phyloP scores from a whole-genome alignment of 2,888 invertebrate species.

The Danaus chrysippus region DNA sequence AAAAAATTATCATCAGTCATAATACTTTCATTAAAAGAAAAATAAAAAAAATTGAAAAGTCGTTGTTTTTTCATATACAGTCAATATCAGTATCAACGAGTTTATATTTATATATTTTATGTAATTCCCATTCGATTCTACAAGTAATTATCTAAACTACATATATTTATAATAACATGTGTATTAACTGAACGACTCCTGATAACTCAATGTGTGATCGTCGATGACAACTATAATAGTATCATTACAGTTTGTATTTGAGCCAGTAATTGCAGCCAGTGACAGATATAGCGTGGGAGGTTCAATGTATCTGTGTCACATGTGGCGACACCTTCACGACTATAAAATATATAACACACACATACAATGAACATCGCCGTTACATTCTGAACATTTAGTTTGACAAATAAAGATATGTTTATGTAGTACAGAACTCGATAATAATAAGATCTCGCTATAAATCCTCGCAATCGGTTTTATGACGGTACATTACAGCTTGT shows the following conservation, averaged over 20 bases:
- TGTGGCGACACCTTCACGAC: conserved; percentile 17
- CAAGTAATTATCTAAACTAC: no score
- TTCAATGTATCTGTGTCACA: conserved; percentile 28
- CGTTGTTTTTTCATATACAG: no score
- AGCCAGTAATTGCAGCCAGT: conserved; percentile 21
- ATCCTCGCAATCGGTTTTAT: conserved; percentile 7
- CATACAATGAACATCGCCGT: neutral
- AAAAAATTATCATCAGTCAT: no score
- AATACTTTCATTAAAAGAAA: no score
- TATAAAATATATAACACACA: neutral
- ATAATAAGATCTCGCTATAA: neutral
- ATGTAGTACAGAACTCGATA: neutral
- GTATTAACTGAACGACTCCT: no score
- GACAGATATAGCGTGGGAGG: conserved; percentile 43
- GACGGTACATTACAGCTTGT: conserved; percentile 4
- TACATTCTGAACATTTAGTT: neutral
- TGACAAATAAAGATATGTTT: neutral
- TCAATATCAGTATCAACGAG: no score
- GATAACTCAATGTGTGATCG: conserved; percentile 5
- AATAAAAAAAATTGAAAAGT: no score
- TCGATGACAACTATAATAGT: conserved; percentile 34
- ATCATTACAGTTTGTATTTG: conserved; percentile 21
- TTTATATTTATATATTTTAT: no score
- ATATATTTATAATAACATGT: no score
- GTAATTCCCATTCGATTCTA: no score